Evolutionary conservation across 2,797 vertebrate species (phyloP), one percentile per base, ranked within the genome.

Genomic region (Delichon dasypus): DNA sequence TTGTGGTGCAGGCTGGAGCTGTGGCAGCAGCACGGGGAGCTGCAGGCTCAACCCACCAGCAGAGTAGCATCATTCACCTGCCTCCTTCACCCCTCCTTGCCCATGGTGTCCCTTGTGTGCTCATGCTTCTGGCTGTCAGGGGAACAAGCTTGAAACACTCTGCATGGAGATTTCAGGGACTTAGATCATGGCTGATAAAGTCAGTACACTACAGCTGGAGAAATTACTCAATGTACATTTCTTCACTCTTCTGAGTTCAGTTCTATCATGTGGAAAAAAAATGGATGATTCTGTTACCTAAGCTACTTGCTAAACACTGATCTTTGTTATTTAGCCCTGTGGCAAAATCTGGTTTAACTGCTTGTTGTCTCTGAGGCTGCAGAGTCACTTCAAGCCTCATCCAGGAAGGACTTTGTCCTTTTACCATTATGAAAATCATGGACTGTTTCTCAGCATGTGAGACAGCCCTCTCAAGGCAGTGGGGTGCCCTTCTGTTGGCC

Each of bases 21-120:
- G 54, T 47, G 47, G n/a, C 64, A 72, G 76, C 1, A 11, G 45
- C 25, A 29, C 1, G 1, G 25, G 42, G 25, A 72, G 13, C 21
- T 32, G 20, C n/a, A 38, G 47, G 61, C 19, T 89, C 2, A 3
- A 36, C 40, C 21, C 16, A 5, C 9, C 36, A 77, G 27, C 44
- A 23, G 36, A 54, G 34, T 16, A 5, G 11, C 1, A 4, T 40
- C 22, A 25, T 23, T 30, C 1, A 1, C 5, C 3, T 10, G 40
- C 27, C 47, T 67, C 29, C 45, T 71, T 78, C 48, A 23, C 21
- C 17, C 18, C 15, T 77, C 29, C 45, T 53, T 36, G 58, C 40
- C 20, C 4, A 16, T 1, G 10, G 12, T 4, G 2, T 34, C 20
- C 3, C 34, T 23, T 47, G 20, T 3, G 1, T 3, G 3, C 22